A percentile compares a stretch with the other conserved stretches of the same genome.
Evolutionary conservation across 2,797 vertebrate genomes (phyloP).

Genomic region (Pyrocephalus nanus): DNA sequence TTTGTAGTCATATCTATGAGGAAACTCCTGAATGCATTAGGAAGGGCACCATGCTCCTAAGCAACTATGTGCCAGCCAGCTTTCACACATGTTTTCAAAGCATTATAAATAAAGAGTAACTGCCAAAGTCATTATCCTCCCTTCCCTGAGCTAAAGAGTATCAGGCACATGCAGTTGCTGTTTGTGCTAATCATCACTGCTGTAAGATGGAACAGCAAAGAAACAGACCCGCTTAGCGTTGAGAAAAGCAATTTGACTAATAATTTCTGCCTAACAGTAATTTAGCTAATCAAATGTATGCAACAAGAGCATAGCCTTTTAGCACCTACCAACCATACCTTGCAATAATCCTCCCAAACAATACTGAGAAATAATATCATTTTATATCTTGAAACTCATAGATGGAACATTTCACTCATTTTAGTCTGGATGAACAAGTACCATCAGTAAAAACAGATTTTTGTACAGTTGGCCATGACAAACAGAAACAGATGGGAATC

Average conservation of each 20-base stretch:
- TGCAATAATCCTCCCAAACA: background rate
- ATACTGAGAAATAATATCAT: background rate
- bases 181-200: slow-evolving; percentile 10
- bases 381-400: background rate
- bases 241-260: background rate
- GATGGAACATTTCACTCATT: background rate
- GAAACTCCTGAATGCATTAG: background rate
- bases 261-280: background rate
- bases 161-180: slow-evolving; percentile 1
- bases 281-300: background rate
- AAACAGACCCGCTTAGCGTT: background rate
- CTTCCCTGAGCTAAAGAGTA: slow-evolving; percentile 27
- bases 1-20: background rate
- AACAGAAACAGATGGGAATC: slow-evolving; percentile 45
- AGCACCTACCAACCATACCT: background rate
- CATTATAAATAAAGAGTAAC: slow-evolving; percentile 38
- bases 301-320: background rate
- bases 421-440: background rate
- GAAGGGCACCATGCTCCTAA: background rate
- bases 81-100: slow-evolving; percentile 1
- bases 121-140: slow-evolving; percentile 30
- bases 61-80: background rate
- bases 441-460: slow-evolving; percentile 34
- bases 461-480: slow-evolving; percentile 29
- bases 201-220: background rate